phyloP scores from a whole-genome alignment of 2,888 invertebrate species.

The Cantharis rustica region DNA sequence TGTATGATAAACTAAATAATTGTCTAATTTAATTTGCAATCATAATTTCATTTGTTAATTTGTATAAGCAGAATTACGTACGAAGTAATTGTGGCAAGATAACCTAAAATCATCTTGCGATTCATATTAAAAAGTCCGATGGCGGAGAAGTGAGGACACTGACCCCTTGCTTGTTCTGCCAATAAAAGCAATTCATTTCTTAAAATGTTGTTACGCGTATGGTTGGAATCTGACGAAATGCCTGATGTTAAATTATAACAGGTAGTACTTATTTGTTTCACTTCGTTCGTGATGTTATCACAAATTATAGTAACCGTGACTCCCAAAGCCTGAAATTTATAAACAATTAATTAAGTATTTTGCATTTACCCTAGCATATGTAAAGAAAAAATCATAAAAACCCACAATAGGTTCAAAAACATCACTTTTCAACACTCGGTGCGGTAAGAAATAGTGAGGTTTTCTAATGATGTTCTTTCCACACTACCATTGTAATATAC shows the following conservation, averaged over 20 bases:
- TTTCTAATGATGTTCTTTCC: too few species aligned
- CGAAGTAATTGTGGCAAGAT: neutral
- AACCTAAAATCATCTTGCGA: neutral
- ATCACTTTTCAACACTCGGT: too few species aligned
- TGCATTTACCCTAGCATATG: too few species aligned
- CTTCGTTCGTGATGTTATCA: neutral
- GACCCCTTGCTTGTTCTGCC: neutral
- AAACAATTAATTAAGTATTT: too few species aligned
- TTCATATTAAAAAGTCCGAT: slow-evolving; percentile 14
- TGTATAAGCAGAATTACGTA: slow-evolving; percentile 33
- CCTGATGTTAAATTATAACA: neutral
- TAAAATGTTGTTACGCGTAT: neutral
- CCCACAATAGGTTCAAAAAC: too few species aligned
- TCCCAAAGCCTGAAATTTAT: neutral
- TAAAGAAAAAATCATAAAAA: too few species aligned
- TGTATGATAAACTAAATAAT: too few species aligned
- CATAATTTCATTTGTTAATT: neutral
- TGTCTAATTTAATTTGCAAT: too few species aligned
- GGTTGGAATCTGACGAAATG: neutral
- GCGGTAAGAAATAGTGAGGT: too few species aligned
- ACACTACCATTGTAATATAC: too few species aligned
- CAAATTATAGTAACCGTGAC: neutral
- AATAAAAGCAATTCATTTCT: neutral
- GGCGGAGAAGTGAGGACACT: slow-evolving; percentile 9
- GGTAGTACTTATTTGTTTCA: neutral